A percentile compares a stretch with the other conserved stretches of the same genome.
Conservation (phyloP, 2,888 invertebrate genomes). For the Lacanobia wlatinum region DNA sequence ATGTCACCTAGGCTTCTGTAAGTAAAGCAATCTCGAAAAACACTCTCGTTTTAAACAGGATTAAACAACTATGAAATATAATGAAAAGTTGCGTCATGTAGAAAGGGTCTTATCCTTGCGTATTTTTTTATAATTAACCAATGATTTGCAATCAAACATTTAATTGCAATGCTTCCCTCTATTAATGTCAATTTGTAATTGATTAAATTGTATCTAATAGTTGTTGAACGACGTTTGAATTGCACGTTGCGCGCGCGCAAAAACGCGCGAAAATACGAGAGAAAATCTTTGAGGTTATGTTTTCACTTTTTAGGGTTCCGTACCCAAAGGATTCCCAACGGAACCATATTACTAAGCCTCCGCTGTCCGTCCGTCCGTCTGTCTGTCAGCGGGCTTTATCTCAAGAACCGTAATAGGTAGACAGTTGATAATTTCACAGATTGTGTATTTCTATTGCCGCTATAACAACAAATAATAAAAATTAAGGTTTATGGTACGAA, state of each 20-base stretch:
- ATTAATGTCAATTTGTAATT: slow-evolving; percentile 51
- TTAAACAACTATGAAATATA: slow-evolving; percentile 75
- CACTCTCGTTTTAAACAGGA: slow-evolving; percentile 65
- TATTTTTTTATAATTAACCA: slow-evolving; percentile 66
- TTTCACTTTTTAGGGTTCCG: too few relatives aligned
- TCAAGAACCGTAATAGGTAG: too few relatives aligned
- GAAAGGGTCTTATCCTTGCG: slow-evolving; percentile 83
- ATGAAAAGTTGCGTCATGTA: slow-evolving; percentile 81
- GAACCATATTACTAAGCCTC: too few relatives aligned
- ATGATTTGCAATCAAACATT: slow-evolving; percentile 59
- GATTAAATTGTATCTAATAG: slow-evolving; percentile 36
- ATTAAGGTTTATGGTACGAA: too few relatives aligned
- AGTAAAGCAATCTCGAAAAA: slow-evolving; percentile 60
- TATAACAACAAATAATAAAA: too few relatives aligned
- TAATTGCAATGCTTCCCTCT: slow-evolving; percentile 66
- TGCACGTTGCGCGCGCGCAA: neutral
- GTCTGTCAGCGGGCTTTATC: too few relatives aligned
- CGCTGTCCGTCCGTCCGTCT: too few relatives aligned
- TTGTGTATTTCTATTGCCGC: too few relatives aligned
- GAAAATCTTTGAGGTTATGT: neutral
- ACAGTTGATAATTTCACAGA: too few relatives aligned
- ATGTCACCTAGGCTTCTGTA: slow-evolving; percentile 58
- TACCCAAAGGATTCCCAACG: too few relatives aligned
- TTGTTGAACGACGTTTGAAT: slow-evolving; percentile 9
- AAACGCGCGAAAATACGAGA: too few relatives aligned